Base-by-base conservation (phyloP, 2,113 vertebrate species). In the Limnothrissa miodon region DNA sequence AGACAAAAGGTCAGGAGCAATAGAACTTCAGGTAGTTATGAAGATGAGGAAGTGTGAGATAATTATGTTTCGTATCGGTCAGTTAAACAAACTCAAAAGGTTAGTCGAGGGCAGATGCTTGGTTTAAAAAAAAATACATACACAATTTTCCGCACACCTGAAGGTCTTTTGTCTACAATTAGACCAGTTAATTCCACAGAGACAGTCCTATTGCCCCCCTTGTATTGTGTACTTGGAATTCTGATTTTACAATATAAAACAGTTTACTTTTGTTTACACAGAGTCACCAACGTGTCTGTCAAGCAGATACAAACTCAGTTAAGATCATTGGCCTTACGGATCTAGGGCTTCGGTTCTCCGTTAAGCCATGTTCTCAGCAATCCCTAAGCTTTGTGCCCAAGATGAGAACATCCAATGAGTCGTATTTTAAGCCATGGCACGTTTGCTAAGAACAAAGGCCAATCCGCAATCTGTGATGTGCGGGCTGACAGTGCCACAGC, bases 391-490 rank as follows among this genome's bases (percentile, higher is more conserved):
- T 62, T 62, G 59, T 29, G 59, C n/a, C 59, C 59, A 29, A 29
- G 23, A 59, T 59, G 6, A n/a, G 59, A 62, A 62, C 59, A 62
- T 62, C 59, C 59, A 62, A n/a, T 25, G 7, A 62, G 59, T 7
- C 25, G 59, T 62, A 62, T 62, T 62, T 62, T 29, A 62, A 62
- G 59, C 59, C 6, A 7, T 62, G 59, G 29, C 59, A 62, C 9
- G 59, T 62, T 62, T 62, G 6, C 8, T 62, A 62, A 62, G 59
- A 62, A 62, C 59, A 62, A 62, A 62, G 59, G 59, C 59, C 59
- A 62, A 62, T 62, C 59, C 25, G 59, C n/a, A 62, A 62, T 62
- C 59, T 62, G 59, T 62, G 59, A 62, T 62, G 59, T 62, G 25
- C 6, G 25, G 59, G 7, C 59, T 13, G n/a, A 62, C 59, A 59